Evolutionary conservation across 2,113 vertebrate species (phyloP).

Genomic region (Zootoca vivipara): DNA sequence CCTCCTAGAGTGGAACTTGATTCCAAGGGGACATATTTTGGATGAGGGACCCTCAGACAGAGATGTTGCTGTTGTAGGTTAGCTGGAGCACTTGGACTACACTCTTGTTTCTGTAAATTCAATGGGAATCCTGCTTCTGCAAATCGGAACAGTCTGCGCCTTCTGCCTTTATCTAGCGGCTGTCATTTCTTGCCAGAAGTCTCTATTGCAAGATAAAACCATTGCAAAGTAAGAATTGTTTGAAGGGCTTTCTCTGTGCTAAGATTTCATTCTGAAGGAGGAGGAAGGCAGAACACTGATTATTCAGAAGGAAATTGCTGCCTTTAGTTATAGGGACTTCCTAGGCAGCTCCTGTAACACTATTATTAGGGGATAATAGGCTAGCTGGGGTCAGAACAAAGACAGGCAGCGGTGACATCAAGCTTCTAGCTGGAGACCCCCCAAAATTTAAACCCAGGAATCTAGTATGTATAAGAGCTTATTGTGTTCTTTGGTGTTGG

Average conservation of each 20-base stretch:
- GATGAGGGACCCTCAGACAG: background rate
- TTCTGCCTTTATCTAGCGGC: slow-evolving; percentile 58
- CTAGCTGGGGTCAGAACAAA: slow-evolving; percentile 61
- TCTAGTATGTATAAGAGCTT: slow-evolving; percentile 49
- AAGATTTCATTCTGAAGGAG: slow-evolving; percentile 56
- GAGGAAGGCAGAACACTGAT: slow-evolving; percentile 42
- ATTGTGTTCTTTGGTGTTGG: slow-evolving; percentile 51
- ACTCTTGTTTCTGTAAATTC: background rate
- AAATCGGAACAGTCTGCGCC: background rate
- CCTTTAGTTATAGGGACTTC: slow-evolving; percentile 30
- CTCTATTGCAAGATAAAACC: slow-evolving; percentile 62
- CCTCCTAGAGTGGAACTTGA: too few species aligned
- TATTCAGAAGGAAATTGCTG: slow-evolving; percentile 51
- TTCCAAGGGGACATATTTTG: background rate
- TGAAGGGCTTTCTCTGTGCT: slow-evolving; percentile 46
- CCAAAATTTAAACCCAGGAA: slow-evolving; percentile 42
- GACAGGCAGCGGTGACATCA: slow-evolving; percentile 53
- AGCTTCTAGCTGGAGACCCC: slow-evolving; percentile 59
- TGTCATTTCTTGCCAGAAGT: slow-evolving; percentile 59
- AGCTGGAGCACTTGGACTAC: slow-evolving; percentile 54
- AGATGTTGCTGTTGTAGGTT: background rate
- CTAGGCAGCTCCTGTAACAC: slow-evolving; percentile 21
- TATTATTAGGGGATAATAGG: slow-evolving; percentile 33
- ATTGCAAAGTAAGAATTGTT: slow-evolving; percentile 24
- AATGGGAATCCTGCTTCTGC: background rate